Evolutionary conservation across 1,140 invertebrate species (phyloP), one percentile per base, ranked within the genome.

Genomic region (Sitophilus oryzae): DNA sequence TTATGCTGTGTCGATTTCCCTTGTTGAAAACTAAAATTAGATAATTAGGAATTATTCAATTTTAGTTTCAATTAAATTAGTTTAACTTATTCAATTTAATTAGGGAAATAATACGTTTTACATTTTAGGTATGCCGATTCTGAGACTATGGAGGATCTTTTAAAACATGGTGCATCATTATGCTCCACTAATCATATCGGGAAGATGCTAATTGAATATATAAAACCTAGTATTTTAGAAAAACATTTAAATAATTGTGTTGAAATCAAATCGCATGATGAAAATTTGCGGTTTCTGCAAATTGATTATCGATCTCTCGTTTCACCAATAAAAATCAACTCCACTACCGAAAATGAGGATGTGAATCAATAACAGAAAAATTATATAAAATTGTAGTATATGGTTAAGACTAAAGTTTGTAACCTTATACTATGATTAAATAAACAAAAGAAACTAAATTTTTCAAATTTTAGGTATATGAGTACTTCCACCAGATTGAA

Each of bases 191-290:
- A 88, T 61, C 68, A 69, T 16, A 82, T 83, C 45, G 74, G 79
- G 15, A 77, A 82, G 42, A 76, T 84, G 10, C 82, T 85, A 6
- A 68, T 89, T 1, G 77, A 79, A 36, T 79, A 85, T 51, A 83
- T 90, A 11, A 71, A 79, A 15, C 72, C 80, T 0, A 76, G 76
- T 52, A 76, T 79, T 11, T 63, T 90, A 4, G 77, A 84, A 65
- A 73, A 78, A 18, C 84, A 82, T 62, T 76, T 89, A n/a, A 79
- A 89, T 63, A 76, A 79, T 44, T 89, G 86, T 61, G 49, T 30
- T 11, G 25, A 30, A 5, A 30, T 6, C 5, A 11, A 30, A 5
- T 30, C 5, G 25, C 5, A 30, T 11, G 11, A 30, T 5, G 25
- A 30, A 11, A 11, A 30, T 11, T 30, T 30, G 25, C 5, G 11